phyloP scores from a whole-genome alignment of 1,140 invertebrate species.

The Luehdorfia chinensis region DNA sequence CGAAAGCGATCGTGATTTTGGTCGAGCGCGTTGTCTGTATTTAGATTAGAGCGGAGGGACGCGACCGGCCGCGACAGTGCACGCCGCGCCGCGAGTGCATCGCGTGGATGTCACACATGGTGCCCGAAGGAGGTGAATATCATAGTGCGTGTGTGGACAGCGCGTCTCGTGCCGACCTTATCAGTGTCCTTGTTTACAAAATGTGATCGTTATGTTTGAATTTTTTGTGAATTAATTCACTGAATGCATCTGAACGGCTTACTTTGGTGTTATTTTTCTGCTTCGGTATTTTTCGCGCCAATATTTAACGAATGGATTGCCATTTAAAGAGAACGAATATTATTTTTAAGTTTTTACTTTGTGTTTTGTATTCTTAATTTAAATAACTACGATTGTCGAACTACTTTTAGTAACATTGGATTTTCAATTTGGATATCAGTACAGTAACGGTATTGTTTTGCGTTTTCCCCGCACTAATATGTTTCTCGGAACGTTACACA shows the following conservation, averaged over 20 bases:
- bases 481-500: conserved; percentile 2
- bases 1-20: conserved; percentile 72
- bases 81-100: conserved; percentile 25
- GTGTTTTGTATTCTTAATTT: too few species aligned
- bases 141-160: too few species aligned
- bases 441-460: background rate
- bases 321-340: background rate
- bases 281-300: conserved; percentile 9
- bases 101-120: conserved; percentile 59
- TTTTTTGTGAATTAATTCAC: conserved; percentile 2
- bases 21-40: conserved; percentile 67
- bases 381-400: too few species aligned
- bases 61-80: conserved; percentile 33
- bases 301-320: conserved; percentile 1
- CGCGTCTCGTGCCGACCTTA: conserved; percentile 7
- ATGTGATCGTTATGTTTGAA: background rate
- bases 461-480: background rate
- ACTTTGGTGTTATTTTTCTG: conserved; percentile 4
- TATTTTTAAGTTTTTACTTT: background rate
- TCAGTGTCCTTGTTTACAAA: conserved; percentile 10
- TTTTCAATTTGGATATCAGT: too few species aligned
- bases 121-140: conserved; percentile 65
- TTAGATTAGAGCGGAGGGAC: conserved; percentile 59
- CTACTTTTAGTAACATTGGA: too few species aligned
- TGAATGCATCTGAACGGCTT: background rate